Base-by-base conservation (phyloP, 2,797 vertebrate species). In the Darevskia nairensis region DNA sequence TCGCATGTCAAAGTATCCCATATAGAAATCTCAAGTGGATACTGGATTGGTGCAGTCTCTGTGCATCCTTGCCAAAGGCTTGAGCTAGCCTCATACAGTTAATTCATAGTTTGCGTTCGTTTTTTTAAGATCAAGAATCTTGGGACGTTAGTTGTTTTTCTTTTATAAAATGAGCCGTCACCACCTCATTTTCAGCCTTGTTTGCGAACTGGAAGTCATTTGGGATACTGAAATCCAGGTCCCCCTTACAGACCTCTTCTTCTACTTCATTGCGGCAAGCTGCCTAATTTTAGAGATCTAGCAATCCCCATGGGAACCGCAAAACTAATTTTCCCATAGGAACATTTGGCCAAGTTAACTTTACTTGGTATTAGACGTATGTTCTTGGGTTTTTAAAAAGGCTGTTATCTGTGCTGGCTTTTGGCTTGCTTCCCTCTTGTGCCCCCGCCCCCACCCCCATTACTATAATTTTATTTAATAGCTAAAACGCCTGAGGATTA, bases 301-400 rank as follows among this genome's bases (percentile, higher is more conserved):
- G 61, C 41, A 86, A 3, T 86, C 66, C 89, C 41, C 32, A 74
- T 76, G 83, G 91, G 89, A 87, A 91, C 90, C 85, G 50, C 44
- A 88, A 71, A 90, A 5, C 29, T 83, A 4, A 61, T 78, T 94
- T 94, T 95, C 90, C 74, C 76, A 2, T 88, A 93, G 91, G 87
- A 94, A 77, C 15, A 6, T 72, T 66, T 92, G 75, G 32, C 79
- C 86, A 91, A 64, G 8, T 81, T 1, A 68, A 80, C 80, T 92
- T 88, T 69, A 50, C 71, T 86, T 29, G n/a, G 21, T 80, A 68
- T 46, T 66, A 83, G 59, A 72, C 27, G 9, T 75, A 15, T 46
- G 39, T 72, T 69, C 71, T 68, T 8, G 44, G 80, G 44, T 21
- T 50, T 29, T 55, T 71, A 10, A 17, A 80, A 71, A 71, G 8